Evolutionary conservation across 2,797 vertebrate genomes (phyloP).

Genomic region (Propithecus deckenii): DNA sequence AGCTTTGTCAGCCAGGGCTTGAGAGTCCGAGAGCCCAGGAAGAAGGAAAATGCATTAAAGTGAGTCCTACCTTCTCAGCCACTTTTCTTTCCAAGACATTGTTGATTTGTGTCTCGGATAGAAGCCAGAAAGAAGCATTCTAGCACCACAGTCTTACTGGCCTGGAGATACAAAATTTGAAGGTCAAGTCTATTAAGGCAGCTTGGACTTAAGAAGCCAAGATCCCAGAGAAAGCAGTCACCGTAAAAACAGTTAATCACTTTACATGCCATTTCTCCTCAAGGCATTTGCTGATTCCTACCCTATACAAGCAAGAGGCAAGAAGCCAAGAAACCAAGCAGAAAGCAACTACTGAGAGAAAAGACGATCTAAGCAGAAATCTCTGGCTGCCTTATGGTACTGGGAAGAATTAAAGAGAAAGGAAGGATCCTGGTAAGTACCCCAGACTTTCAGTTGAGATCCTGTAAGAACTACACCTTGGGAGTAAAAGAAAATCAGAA

Average conservation of each 20-base stretch:
- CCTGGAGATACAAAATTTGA: not conserved
- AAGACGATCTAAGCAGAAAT: not conserved
- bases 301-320: not conserved
- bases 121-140: not conserved
- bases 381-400: not conserved
- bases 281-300: not conserved
- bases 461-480: not conserved
- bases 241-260: not conserved
- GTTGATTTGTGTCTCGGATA: not conserved
- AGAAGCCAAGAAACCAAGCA: not conserved
- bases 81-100: not conserved
- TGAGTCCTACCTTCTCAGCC: not conserved
- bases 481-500: not conserved
- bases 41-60: not conserved
- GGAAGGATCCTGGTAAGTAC: not conserved
- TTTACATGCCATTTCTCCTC: not conserved
- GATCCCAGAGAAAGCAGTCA: not conserved
- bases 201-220: not conserved
- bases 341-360: not conserved
- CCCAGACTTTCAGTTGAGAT: not conserved
- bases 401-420: slow-evolving; percentile 4
- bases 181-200: not conserved
- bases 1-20: not conserved
- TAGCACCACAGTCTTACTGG: not conserved
- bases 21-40: not conserved